Conservation (phyloP, 2,888 invertebrate genomes). For the Galeruca laticollis region DNA sequence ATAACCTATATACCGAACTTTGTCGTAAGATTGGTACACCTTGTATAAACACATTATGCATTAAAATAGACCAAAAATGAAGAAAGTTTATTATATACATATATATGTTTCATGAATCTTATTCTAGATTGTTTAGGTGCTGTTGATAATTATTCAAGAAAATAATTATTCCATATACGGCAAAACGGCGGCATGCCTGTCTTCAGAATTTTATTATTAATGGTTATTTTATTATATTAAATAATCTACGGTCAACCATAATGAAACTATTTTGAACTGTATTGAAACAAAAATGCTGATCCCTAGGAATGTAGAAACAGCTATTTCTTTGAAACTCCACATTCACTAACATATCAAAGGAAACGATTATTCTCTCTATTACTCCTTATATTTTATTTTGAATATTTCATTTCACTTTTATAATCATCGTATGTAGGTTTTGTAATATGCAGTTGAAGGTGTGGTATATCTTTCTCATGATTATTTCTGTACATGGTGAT, state of each 20-base stretch:
- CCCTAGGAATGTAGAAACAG: constrained; percentile 11
- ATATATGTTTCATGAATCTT: too few relatives aligned
- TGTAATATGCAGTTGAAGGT: constrained; percentile 42
- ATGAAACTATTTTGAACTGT: not conserved
- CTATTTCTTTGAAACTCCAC: constrained; percentile 23
- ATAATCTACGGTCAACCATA: not conserved
- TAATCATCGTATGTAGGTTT: constrained; percentile 44
- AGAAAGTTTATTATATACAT: too few relatives aligned
- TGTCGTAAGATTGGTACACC: too few relatives aligned
- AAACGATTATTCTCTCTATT: constrained; percentile 24
- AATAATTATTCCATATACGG: not conserved
- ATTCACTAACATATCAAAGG: constrained; percentile 23
- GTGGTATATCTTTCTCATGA: constrained; percentile 35
- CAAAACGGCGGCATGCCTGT: not conserved
- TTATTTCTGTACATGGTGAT: constrained; percentile 35
- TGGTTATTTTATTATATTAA: not conserved
- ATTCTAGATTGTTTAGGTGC: too few relatives aligned
- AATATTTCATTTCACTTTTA: constrained; percentile 46
- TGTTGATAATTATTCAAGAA: not conserved
- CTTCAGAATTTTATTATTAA: not conserved
- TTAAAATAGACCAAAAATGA: too few relatives aligned
- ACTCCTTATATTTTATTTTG: constrained; percentile 39
- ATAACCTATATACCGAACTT: too few relatives aligned
- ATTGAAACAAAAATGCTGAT: not conserved
- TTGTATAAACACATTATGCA: too few relatives aligned